Evolutionary conservation across 1,140 invertebrate genomes (phyloP), one percentile per base, ranked within the genome.

Genomic region (Lethocerus indicus): DNA sequence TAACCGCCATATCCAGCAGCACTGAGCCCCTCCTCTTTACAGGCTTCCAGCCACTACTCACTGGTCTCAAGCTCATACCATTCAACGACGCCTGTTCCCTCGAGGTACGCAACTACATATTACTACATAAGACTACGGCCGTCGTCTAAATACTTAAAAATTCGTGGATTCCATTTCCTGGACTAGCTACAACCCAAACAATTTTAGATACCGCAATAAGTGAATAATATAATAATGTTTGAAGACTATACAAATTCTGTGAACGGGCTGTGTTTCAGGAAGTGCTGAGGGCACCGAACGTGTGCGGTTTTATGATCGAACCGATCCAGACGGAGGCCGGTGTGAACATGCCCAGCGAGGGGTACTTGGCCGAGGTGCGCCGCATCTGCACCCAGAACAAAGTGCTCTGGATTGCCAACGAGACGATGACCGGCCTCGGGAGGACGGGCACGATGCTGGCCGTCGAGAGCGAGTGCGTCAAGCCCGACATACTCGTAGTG

Each of bases 291-390:
- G 85, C 96, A 63, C 83, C 84, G 1, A 79, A 78, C 54, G 85
- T 93, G 3, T 88, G 89, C 59, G 90, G 85, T 3, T 98, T 94
- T 61, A 98, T 99, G 93, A 87, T 97, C 4, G 96, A 99, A 62
- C 95, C 95, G 1, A 96, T 99, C 56, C 95, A 98, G 70, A 94
- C 93, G 1, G 95, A 99, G 69, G 92, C 93, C 25, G 95, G 95
- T 0, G 90, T 96, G 1, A 76, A 92, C 0, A 85, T 98, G 1
- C 95, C 95, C 0, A 66, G 80, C 61, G 71, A 76, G 2, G 93
- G 93, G 0, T 99, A 98, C 61, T 67, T 98, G 40, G 79, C 71
- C 56, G 79, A 67, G 25, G 73, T 81, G 3, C 61, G 79, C 20
- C 70, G 77, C 27, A 57, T 83, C 3, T 83, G 81, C 59, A 71